A percentile compares a stretch with the other conserved stretches of the same genome.
phyloP scores from a whole-genome alignment of 2,888 invertebrate genomes.

The Exocentrus adspersus region DNA sequence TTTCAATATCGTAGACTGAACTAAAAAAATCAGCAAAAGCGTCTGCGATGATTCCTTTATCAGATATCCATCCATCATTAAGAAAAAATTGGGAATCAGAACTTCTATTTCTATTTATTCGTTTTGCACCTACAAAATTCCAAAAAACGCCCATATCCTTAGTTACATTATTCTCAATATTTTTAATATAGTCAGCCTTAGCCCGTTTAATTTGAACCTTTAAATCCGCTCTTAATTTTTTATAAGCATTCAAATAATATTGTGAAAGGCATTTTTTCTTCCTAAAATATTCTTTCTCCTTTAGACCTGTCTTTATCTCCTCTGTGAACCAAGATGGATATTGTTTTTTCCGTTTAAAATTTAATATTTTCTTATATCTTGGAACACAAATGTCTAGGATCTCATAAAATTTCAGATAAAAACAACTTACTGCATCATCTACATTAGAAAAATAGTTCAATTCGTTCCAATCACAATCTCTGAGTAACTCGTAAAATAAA shows the following conservation, averaged over 20 bases:
- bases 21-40: constrained; percentile 14
- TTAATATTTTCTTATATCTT: not conserved
- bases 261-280: constrained; percentile 5
- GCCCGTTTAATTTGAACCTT: not conserved
- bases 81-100: constrained; percentile 5
- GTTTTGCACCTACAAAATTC: constrained; percentile 9
- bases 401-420: not conserved
- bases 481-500: not conserved
- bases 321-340: constrained; percentile 16
- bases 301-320: constrained; percentile 2
- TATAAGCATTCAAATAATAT: not conserved
- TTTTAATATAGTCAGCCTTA: not conserved
- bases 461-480: not conserved
- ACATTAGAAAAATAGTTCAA: not conserved
- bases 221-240: not conserved
- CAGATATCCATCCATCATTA: not conserved
- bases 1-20: not conserved
- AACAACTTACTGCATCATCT: not conserved
- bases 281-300: constrained; percentile 9
- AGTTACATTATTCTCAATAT: constrained; percentile 6
- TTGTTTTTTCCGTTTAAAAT: not conserved
- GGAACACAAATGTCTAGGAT: constrained; percentile 5
- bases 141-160: constrained; percentile 1
- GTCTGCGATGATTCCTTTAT: not conserved
- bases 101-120: not conserved